Base-by-base conservation (phyloP, 2,888 invertebrate species). In the Diaprepes abbreviatus region DNA sequence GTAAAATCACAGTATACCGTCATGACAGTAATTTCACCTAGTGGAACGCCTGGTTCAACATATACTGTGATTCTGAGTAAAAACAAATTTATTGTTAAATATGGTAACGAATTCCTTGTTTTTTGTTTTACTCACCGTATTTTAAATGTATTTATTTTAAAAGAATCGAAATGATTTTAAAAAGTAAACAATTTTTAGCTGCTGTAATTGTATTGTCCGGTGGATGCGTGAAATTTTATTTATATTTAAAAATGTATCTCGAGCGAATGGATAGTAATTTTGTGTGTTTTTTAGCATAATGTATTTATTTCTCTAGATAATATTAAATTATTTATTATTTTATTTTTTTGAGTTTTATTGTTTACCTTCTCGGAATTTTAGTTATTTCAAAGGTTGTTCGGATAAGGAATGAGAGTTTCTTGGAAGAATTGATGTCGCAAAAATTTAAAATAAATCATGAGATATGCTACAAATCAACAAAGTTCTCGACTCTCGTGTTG, bases 281-380 rank as follows among this genome's bases (percentile, higher is more conserved):
- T 66, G 74, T 69, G 65, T 75, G 75, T 64, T 73, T 43, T 48
- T 73, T 78, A 76, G 78, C 72, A 73, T 74, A 79, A 76, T 81
- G 81, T 83, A 83, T 83, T 83, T 83, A 83, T 83, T 82, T 80
- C 77, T 77, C 69, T 81, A 80, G 79, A 73, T 55, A 79, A 79
- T 78, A 82, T 80, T 81, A 82, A 82, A 81, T 81, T 82, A 82
- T 82, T 82, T 82, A 82, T 82, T 82, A 70, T 70, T 70, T 66
- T 70, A 52, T 50, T 17, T 50, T 58, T 55, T 50, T 10, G 16
- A 14, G 50, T 66, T 59, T 57, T 35, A 48, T 54, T 64, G n/a
- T 43, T 38, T 31, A 6, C 21, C 12, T 48, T 35, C 24, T 5
- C 33, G 33, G 10, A 33, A 33, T 33, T 33, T 33, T n/a, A n/a